These are phyloP conservation scores for Pelosia muscerda DNA, from an alignment of 2,888 invertebrate genomes.

Conservation along the genomic window DNA sequence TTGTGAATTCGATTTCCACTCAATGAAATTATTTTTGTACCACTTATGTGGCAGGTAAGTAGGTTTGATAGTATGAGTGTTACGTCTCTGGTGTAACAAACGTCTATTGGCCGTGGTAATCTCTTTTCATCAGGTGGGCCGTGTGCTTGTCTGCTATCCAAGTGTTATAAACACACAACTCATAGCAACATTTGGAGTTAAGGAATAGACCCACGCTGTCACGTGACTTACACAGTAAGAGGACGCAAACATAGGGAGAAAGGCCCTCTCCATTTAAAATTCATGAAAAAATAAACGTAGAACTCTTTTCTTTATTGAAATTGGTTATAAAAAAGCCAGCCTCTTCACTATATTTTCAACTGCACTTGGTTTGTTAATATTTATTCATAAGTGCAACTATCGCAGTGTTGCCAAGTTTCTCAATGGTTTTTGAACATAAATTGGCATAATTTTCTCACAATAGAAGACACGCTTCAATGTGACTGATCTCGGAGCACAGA, in stretches of 20 bases:
- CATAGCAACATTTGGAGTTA: too few relatives aligned
- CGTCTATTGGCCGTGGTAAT: too few relatives aligned
- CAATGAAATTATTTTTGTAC: too few relatives aligned
- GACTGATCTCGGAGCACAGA: slow-evolving; percentile 1
- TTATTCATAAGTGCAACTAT: background rate
- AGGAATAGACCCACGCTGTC: too few relatives aligned
- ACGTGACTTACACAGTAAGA: background rate
- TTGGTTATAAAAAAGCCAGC: background rate
- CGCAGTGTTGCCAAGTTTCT: background rate
- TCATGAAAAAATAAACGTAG: background rate
- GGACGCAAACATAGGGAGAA: background rate
- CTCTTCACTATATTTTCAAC: background rate
- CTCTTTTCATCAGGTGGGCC: too few relatives aligned
- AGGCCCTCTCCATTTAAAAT: background rate
- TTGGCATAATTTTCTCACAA: slow-evolving; percentile 10
- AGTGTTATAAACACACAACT: too few relatives aligned
- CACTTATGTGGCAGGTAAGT: too few relatives aligned
- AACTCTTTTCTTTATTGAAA: background rate
- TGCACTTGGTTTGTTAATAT: background rate
- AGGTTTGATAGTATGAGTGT: too few relatives aligned
- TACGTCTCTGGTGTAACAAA: too few relatives aligned
- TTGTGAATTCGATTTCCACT: too few relatives aligned
- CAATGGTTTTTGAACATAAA: background rate
- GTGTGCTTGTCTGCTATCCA: too few relatives aligned
- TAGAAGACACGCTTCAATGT: background rate